Evolutionary conservation across 2,113 vertebrate genomes (phyloP), one percentile per base, ranked within the genome.

Genomic region (Phyllostomus hastatus): DNA sequence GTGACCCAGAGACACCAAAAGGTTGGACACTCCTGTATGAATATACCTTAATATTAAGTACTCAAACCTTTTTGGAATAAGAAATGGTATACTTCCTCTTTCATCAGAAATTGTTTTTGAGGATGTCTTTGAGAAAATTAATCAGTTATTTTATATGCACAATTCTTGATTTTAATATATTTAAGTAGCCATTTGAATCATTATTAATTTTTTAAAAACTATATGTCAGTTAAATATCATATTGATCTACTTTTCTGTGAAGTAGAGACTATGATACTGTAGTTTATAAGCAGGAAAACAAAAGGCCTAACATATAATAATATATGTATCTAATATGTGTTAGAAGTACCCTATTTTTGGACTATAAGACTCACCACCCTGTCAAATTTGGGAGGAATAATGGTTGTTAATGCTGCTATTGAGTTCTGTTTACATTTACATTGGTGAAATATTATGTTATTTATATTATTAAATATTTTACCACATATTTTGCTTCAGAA

Each of bases 171-270:
- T 41, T 66, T 72, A 79, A 50, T 88, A 66, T 38, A 66, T 86
- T 76, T 84, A 82, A 46, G 17, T 70, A 82, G 69, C 50, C 86
- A 33, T 59, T 83, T 90, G 43, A 70, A 24, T 57, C 5, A 31
- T 92, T 90, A 43, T 24, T 92, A 92, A 57, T 64, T 82, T 70
- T 76, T 94, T 64, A 41, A 82, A 35, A 70, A 35, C 79, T 81
- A 31, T 57, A 64, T 78, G 87, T 93, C 48, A 89, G 22, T 72
- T 95, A 95, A 91, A 72, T 70, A 70, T 48, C 38, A 48, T 81
- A 46, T 79, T 52, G 50, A 69, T 84, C 92, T 75, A 78, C 3
- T 79, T 78, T 92, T 89, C 26, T 28, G 41, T 88, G 24, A 75
- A 54, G 24, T 54, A 75, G 46, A 80, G n/a, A 79, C 20, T 86